A percentile compares a stretch with the other conserved stretches of the same genome.
Evolutionary conservation across 2,113 vertebrate genomes (phyloP).

Genomic region (Illadopsis cleaveri): DNA sequence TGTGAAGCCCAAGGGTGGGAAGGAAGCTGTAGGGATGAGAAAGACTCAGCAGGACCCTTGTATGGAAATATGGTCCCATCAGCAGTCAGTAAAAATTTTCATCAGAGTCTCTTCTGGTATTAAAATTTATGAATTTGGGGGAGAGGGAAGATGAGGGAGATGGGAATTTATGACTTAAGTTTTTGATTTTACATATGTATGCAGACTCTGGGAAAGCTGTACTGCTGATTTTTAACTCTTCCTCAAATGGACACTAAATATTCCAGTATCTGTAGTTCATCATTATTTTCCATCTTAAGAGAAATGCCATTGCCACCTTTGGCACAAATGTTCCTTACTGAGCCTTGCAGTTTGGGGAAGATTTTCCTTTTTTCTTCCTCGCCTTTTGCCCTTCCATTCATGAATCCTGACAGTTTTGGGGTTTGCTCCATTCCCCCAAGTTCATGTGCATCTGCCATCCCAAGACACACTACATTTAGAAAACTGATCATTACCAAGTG

Average conservation of each 20-base stretch:
- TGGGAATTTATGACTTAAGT: background rate
- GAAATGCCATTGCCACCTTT: background rate
- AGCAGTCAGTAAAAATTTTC: background rate
- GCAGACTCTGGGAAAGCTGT: background rate
- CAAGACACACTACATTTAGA: background rate
- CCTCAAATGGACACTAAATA: constrained; percentile 20
- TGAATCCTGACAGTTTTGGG: background rate
- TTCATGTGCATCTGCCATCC: constrained; percentile 7
- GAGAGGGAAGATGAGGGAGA: background rate
- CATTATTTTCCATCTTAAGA: constrained; percentile 13
- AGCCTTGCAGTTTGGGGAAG: background rate
- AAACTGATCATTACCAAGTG: background rate
- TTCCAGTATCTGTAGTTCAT: constrained; percentile 14
- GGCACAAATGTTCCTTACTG: background rate
- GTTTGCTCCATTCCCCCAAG: constrained; percentile 31
- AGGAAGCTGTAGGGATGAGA: background rate
- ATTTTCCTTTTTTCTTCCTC: background rate
- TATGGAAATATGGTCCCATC: background rate
- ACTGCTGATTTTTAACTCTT: constrained; percentile 23
- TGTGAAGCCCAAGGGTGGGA: too few species aligned
- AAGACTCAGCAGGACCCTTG: background rate
- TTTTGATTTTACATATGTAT: constrained; percentile 22
- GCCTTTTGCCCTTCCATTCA: background rate
- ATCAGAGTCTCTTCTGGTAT: background rate
- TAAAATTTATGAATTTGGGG: background rate